phyloP scores from a whole-genome alignment of 2,113 vertebrate genomes.

The Cheirogaleus medius region DNA sequence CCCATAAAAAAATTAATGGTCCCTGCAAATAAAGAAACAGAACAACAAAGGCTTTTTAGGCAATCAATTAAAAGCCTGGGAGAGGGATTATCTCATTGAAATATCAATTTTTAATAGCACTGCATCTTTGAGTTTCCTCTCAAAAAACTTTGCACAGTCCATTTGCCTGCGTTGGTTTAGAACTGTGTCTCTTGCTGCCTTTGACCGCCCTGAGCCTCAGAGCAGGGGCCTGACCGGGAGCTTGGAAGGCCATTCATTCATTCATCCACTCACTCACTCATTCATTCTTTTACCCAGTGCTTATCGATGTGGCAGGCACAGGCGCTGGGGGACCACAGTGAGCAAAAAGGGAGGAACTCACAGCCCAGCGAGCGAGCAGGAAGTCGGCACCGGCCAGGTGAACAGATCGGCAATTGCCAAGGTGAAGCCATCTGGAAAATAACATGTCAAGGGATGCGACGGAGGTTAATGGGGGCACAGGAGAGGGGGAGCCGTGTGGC shows the following conservation, averaged over 20 bases:
- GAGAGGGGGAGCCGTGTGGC: neutral
- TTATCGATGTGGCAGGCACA: neutral
- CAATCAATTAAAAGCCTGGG: conserved; percentile 86
- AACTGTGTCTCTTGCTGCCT: neutral
- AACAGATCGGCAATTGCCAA: neutral
- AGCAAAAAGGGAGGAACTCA: neutral
- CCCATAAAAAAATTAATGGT: conserved; percentile 81
- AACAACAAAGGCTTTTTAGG: conserved; percentile 80
- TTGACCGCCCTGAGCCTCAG: neutral
- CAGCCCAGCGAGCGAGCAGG: neutral
- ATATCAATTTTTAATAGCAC: conserved; percentile 86
- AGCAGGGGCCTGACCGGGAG: neutral
- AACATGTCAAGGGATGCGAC: neutral
- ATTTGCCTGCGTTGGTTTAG: neutral
- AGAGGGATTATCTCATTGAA: conserved; percentile 83
- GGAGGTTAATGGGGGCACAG: neutral
- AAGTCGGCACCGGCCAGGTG: neutral
- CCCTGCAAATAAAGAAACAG: conserved; percentile 73
- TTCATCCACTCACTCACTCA: neutral
- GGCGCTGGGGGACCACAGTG: neutral
- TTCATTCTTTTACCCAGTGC: neutral
- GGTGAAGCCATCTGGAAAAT: neutral
- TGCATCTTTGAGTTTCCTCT: conserved; percentile 76
- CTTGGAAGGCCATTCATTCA: neutral
- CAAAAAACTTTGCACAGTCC: conserved; percentile 55